phyloP scores from a whole-genome alignment of 2,797 vertebrate genomes.

The Danio aesculapii region DNA sequence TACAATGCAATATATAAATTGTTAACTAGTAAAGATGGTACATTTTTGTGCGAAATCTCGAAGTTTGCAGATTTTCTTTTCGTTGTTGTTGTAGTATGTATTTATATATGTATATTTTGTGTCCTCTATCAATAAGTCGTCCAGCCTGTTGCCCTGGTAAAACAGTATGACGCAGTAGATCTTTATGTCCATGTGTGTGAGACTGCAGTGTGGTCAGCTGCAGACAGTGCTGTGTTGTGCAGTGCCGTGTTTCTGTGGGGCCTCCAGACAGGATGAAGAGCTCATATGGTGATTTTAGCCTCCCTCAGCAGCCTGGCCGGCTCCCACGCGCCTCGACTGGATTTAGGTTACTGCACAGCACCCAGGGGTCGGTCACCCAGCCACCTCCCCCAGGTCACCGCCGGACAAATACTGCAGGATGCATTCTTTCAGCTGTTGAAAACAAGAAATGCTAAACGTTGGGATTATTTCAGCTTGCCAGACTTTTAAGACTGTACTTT shows the following conservation, averaged over 20 bases:
- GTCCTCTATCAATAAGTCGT: background rate
- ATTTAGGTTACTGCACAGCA: slow-evolving; percentile 51
- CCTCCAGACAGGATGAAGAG: slow-evolving; percentile 64
- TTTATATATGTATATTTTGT: too few species aligned
- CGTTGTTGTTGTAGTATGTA: too few species aligned
- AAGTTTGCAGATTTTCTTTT: too few species aligned
- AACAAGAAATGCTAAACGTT: slow-evolving; percentile 36
- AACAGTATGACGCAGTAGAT: background rate
- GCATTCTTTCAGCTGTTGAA: slow-evolving; percentile 37
- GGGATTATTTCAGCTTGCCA: slow-evolving; percentile 14
- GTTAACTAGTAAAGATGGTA: too few species aligned
- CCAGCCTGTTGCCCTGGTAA: background rate
- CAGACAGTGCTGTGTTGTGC: slow-evolving; percentile 25
- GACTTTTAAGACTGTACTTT: slow-evolving; percentile 15
- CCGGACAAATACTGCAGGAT: slow-evolving; percentile 21
- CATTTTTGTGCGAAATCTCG: too few species aligned
- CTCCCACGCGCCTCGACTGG: slow-evolving; percentile 45
- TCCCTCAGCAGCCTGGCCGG: slow-evolving; percentile 40
- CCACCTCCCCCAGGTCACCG: slow-evolving; percentile 36
- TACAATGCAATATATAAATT: too few species aligned
- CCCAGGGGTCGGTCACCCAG: slow-evolving; percentile 49
- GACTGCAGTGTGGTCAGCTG: slow-evolving; percentile 24
- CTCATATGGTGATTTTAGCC: slow-evolving; percentile 49
- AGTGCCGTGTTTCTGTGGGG: slow-evolving; percentile 57
- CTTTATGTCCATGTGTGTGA: background rate